Conservation (phyloP, 1,140 invertebrate genomes). For the Bombyx mandarina region DNA sequence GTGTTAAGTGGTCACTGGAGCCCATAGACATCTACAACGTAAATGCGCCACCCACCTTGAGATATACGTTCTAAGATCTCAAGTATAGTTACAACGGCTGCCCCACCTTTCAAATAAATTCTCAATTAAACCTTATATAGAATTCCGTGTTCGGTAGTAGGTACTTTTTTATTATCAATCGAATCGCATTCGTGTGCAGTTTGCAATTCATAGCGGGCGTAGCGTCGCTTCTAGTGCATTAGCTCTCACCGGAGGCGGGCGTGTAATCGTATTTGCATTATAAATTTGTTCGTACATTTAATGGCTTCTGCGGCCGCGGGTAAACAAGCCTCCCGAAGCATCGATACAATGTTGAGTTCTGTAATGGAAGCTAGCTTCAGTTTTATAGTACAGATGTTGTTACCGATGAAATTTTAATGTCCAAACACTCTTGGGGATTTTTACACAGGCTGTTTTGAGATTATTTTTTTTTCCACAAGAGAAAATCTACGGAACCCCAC, state of each 20-base stretch:
- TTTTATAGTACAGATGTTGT: conserved; percentile 13
- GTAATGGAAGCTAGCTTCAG: not conserved
- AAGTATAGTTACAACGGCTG: too few species aligned
- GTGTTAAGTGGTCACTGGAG: too few species aligned
- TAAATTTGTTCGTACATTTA: conserved; percentile 60
- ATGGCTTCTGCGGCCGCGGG: conserved; percentile 41
- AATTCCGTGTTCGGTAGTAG: too few species aligned
- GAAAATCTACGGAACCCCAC: too few species aligned
- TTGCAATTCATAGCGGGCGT: conserved; percentile 52
- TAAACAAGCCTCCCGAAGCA: conserved; percentile 29
- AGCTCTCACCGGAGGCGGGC: conserved; percentile 38
- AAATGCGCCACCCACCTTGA: too few species aligned
- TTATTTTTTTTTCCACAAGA: not conserved
- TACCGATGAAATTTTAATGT: conserved; percentile 2
- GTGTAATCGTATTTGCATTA: conserved; percentile 67
- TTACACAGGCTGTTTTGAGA: too few species aligned
- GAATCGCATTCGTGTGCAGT: conserved; percentile 44
- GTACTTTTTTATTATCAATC: conserved; percentile 10
- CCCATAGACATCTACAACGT: too few species aligned
- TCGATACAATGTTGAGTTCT: conserved; percentile 8
- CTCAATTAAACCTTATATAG: too few species aligned
- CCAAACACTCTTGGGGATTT: not conserved
- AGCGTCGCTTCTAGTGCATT: conserved; percentile 47
- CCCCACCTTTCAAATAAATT: too few species aligned
- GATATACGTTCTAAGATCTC: too few species aligned